Evolutionary conservation across 2,113 vertebrate species (phyloP).

Genomic region (Hippotragus niger): DNA sequence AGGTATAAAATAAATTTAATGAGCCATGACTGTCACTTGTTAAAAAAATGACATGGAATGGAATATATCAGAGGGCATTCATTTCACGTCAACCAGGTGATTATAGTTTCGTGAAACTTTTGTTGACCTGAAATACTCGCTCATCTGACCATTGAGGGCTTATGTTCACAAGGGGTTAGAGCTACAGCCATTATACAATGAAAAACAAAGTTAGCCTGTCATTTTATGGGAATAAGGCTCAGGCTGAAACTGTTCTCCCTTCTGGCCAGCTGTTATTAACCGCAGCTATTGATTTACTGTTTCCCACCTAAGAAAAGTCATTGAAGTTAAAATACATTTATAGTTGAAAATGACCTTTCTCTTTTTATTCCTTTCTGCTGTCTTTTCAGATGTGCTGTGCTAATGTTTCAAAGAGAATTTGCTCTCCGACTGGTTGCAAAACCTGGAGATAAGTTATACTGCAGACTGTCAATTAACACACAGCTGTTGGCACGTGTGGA

Average conservation of each 20-base stretch:
- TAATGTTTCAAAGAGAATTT: constrained; percentile 99
- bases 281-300: neutral
- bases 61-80: neutral
- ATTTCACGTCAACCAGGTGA: neutral
- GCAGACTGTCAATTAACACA: constrained; percentile 96
- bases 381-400: constrained; percentile 92
- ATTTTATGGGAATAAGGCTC: neutral
- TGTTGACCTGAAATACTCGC: neutral
- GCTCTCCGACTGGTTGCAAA: constrained; percentile 95
- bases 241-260: neutral
- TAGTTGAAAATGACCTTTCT: neutral
- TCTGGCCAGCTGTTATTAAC: neutral
- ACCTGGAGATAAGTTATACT: constrained; percentile 95
- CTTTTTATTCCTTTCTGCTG: neutral
- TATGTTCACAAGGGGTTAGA: neutral
- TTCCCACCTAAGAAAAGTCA: neutral
- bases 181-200: neutral
- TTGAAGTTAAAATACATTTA: neutral
- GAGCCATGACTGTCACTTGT: neutral
- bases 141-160: neutral
- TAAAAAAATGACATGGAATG: neutral
- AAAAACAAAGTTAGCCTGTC: neutral
- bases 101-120: neutral
- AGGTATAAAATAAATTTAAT: neutral
- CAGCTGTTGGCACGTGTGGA: constrained; percentile 95